Conservation (phyloP, 1,140 invertebrate species). For the Drosophila burlai region DNA sequence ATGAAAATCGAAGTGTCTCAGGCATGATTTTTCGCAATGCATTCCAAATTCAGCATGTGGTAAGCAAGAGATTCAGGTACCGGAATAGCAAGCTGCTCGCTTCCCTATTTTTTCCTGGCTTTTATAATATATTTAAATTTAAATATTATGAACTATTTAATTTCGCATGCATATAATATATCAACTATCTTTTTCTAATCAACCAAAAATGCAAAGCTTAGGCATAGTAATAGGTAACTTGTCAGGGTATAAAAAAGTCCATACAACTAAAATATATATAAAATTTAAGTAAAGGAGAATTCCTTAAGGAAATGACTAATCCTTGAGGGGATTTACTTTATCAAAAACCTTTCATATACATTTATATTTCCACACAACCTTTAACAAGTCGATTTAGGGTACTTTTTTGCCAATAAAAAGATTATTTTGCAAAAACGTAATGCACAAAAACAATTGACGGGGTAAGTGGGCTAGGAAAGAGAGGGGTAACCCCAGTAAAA, state of each 20-base stretch:
- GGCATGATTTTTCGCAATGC: too few relatives aligned
- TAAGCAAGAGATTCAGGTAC: background rate
- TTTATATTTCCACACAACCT: background rate
- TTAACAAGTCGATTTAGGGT: too few relatives aligned
- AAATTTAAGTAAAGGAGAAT: background rate
- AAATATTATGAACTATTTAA: background rate
- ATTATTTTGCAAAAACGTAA: slow-evolving; percentile 12
- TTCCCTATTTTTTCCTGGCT: too few relatives aligned
- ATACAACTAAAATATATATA: background rate
- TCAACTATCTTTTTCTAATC: too few relatives aligned
- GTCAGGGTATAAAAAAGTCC: background rate
- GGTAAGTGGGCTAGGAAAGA: background rate
- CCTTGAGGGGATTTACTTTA: too few relatives aligned
- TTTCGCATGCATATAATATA: too few relatives aligned
- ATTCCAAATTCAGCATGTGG: background rate
- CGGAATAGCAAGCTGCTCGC: too few relatives aligned
- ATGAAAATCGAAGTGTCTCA: too few relatives aligned
- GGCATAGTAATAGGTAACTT: too few relatives aligned
- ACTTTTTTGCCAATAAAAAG: slow-evolving; percentile 2
- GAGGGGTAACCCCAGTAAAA: slow-evolving; percentile 7
- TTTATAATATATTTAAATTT: background rate
- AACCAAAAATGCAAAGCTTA: too few relatives aligned
- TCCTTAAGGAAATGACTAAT: background rate
- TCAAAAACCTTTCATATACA: too few relatives aligned
- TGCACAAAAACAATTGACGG: background rate